Evolutionary conservation across 92 coral and sea anemone species (phyloP), one percentile per base, ranked within the genome.

Genomic region (Bergia sp.): DNA sequence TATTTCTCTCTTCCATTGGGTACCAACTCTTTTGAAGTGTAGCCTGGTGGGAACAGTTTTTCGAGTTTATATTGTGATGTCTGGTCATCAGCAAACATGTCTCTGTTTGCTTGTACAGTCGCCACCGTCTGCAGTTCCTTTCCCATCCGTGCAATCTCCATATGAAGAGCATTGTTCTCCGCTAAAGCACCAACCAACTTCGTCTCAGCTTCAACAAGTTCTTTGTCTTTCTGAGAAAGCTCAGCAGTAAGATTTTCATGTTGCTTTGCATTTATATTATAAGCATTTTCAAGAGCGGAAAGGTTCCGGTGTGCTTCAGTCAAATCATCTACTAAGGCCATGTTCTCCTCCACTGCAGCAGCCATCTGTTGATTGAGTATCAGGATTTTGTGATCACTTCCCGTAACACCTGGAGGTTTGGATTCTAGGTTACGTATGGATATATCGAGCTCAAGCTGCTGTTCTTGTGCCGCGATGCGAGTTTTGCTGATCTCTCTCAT

Each of bases 301-400:
- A 93, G 85, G 80, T 86, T 93, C 41, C 89, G 77, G 42, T 89
- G 95, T 39, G 91, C 81, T 41, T 88, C 91, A 18, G 88, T 89
- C 77, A 95, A 69, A 49, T 94, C 91, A 64, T 95, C 94, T 15
- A 95, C 85, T 67, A 95, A 83, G 47, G 65, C 55, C 7, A 92
- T 80, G 21, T 93, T 92, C 79, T 93, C 96, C 12, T 92, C 93
- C 57, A 96, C 61, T 47, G 92, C 75, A 38, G 85, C 91, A 43
- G 92, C 90, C 85, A 97, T 90, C 65, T 90, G 89, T 43, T 94
- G 96, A 79, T 95, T 95, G 47, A 96, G 93, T 1, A 78, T 89
- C 20, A 95, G 77, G 37, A 94, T 91, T 58, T 92, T 94, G 29
- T 90, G 90, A 47, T 94, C 94, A 3, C 64, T 85, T 15, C 89